Evolutionary conservation across 2,797 vertebrate species (phyloP).

Genomic region (Schizopygopsis pylzovi): DNA sequence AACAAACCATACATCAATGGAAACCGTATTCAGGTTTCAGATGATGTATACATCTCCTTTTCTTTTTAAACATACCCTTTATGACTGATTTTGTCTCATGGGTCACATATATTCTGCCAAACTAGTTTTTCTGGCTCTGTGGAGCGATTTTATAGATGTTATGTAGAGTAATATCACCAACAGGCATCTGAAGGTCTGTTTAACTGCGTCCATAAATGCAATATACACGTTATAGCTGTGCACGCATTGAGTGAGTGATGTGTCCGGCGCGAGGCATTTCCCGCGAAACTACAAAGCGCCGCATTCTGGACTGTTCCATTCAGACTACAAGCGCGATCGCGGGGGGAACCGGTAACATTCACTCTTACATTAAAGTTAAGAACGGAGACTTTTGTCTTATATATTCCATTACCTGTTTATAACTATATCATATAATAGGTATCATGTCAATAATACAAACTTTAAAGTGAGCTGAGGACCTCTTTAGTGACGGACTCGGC

Average conservation of each 20-base stretch:
- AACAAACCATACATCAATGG: too few relatives aligned
- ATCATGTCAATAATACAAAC: accelerated
- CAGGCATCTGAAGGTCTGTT: not conserved
- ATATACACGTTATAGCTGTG: accelerated
- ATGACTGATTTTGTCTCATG: too few relatives aligned
- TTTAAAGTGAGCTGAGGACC: accelerated
- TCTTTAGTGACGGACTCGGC: accelerated
- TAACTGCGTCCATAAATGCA: not conserved
- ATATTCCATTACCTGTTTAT: accelerated
- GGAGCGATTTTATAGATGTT: not conserved
- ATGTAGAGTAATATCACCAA: not conserved
- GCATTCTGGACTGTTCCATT: constrained; percentile 68
- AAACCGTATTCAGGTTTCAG: too few relatives aligned
- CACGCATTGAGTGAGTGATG: not conserved
- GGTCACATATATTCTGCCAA: not conserved
- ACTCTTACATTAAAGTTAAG: not conserved
- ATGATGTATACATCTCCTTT: too few relatives aligned
- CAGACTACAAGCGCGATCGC: accelerated
- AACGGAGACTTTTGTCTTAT: not conserved
- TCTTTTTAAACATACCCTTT: too few relatives aligned
- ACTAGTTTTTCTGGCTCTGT: not conserved
- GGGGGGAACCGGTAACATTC: accelerated
- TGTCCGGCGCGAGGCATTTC: constrained; percentile 63
- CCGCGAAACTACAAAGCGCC: constrained; percentile 68
- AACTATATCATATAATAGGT: accelerated